A percentile compares a stretch with the other conserved stretches of the same genome.
phyloP scores from a whole-genome alignment of 2,113 vertebrate genomes.

The Clarias batrachus region DNA sequence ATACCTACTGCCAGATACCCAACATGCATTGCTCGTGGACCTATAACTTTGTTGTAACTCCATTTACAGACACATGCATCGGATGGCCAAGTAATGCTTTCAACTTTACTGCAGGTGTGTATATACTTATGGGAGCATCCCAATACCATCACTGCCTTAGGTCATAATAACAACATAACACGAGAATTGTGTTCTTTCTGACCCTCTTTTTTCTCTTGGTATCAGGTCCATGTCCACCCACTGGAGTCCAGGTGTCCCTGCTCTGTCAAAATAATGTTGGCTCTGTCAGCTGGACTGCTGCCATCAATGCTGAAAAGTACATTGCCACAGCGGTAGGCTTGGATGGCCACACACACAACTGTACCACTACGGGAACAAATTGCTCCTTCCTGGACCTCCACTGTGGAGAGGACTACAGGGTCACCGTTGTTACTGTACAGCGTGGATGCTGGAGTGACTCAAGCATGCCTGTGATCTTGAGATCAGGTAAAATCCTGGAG shows the following conservation, averaged over 20 bases:
- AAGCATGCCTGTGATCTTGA: constrained; percentile 58
- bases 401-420: constrained; percentile 60
- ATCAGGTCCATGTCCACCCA: constrained; percentile 71
- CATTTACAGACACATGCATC: constrained; percentile 57
- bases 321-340: constrained; percentile 47
- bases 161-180: not conserved
- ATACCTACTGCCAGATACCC: constrained; percentile 62
- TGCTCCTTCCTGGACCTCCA: constrained; percentile 65
- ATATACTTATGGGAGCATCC: not conserved
- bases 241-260: constrained; percentile 56
- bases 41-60: constrained; percentile 66
- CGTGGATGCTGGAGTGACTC: constrained; percentile 67
- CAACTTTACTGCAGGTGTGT: constrained; percentile 64
- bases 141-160: not conserved
- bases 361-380: constrained; percentile 57
- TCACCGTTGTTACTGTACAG: constrained; percentile 63
- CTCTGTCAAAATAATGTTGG: constrained; percentile 64
- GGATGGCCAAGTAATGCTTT: constrained; percentile 53
- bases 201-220: not conserved
- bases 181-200: not conserved
- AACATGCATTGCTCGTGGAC: constrained; percentile 67
- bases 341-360: constrained; percentile 51
- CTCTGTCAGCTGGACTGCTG: constrained; percentile 63
- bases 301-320: constrained; percentile 59
- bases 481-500: constrained; percentile 61